Percentiles rank a stretch among this genome's conserved stretches.
Conservation (phyloP, 2,797 vertebrate genomes). For the Scleropages formosus region DNA sequence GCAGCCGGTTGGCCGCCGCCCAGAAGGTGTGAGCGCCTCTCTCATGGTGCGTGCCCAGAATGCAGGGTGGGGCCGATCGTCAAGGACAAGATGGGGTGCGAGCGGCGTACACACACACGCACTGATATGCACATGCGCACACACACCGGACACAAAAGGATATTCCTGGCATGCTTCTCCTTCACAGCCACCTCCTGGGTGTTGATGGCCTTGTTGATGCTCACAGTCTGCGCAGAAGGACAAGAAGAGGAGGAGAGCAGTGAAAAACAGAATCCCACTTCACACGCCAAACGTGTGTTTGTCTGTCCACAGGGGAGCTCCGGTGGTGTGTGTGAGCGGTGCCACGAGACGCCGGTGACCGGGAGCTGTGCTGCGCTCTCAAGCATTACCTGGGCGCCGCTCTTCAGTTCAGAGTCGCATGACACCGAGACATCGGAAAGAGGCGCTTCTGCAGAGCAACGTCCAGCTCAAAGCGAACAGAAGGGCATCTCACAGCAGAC, state of each 20-base stretch:
- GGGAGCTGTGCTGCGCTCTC: too few relatives aligned
- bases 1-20: constrained; percentile 89
- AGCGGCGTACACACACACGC: not conserved
- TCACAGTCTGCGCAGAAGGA: constrained; percentile 81
- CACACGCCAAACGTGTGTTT: not conserved
- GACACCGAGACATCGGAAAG: too few relatives aligned
- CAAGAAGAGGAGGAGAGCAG: too few relatives aligned
- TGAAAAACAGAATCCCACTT: constrained; percentile 27
- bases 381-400: too few relatives aligned
- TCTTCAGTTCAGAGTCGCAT: too few relatives aligned
- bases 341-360: too few relatives aligned
- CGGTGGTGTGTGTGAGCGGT: too few relatives aligned
- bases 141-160: constrained; percentile 66
- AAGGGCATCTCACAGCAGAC: too few relatives aligned
- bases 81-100: constrained; percentile 55
- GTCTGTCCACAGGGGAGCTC: too few relatives aligned
- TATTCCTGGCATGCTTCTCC: constrained; percentile 99
- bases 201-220: constrained; percentile 99
- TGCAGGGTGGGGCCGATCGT: constrained; percentile 78
- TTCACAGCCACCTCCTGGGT: constrained; percentile 98
- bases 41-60: constrained; percentile 96
- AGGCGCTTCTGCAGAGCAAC: too few relatives aligned
- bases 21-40: constrained; percentile 97
- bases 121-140: not conserved
- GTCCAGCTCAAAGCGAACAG: too few relatives aligned